Percentiles rank a stretch among this genome's conserved stretches.
These are phyloP conservation scores for Epinephelus malabaricus DNA, from an alignment of 2,797 vertebrate species.

Conservation along the genomic window DNA sequence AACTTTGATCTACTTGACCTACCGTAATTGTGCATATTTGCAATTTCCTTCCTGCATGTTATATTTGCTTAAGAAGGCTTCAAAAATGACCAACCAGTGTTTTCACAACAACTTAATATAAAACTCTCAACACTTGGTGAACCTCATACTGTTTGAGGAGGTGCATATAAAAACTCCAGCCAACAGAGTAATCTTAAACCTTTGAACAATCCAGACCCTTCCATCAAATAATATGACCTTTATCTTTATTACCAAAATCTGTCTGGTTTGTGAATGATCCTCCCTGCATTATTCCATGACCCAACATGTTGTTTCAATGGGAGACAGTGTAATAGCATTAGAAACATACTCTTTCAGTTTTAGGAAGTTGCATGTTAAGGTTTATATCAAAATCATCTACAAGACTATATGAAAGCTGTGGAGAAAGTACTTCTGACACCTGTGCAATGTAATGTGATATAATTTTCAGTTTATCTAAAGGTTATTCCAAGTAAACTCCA, in stretches of 20 bases:
- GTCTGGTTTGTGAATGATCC: constrained; percentile 5
- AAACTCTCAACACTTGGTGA: not conserved
- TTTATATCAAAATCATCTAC: not conserved
- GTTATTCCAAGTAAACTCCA: not conserved
- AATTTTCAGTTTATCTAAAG: not conserved
- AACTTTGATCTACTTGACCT: not conserved
- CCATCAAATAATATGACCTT: not conserved
- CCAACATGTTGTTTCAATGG: not conserved
- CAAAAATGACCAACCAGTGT: not conserved
- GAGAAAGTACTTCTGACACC: not conserved
- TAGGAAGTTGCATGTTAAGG: not conserved
- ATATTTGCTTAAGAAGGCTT: not conserved
- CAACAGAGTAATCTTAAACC: constrained; percentile 10
- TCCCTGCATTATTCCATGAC: not conserved
- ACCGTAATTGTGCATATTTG: not conserved
- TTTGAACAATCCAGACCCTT: constrained; percentile 6
- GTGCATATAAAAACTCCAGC: not conserved
- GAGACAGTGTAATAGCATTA: not conserved
- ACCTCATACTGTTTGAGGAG: not conserved
- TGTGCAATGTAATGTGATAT: not conserved
- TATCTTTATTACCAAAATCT: not conserved
- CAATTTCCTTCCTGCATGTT: constrained; percentile 1
- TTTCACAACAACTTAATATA: not conserved
- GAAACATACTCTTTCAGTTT: not conserved
- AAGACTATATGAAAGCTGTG: not conserved